Evolutionary conservation across 2,888 invertebrate genomes (phyloP).

Genomic region (Poecilobothrus nobilitatus): DNA sequence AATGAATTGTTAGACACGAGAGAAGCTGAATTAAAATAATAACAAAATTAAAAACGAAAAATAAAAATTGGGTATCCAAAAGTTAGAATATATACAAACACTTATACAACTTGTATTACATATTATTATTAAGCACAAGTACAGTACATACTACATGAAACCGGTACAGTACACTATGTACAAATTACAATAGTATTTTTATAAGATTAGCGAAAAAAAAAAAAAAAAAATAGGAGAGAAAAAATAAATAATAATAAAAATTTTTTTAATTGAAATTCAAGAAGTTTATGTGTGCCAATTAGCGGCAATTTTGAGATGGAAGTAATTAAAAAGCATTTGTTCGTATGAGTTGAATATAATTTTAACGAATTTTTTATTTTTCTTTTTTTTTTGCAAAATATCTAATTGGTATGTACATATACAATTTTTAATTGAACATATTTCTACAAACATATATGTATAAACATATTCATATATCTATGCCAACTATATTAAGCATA

Average conservation of each 20-base stretch:
- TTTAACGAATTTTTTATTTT: neutral
- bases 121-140: too few relatives aligned
- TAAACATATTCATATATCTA: neutral
- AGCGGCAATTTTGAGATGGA: slow-evolving; percentile 26
- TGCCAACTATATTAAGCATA: too few relatives aligned
- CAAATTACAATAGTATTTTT: slow-evolving; percentile 12
- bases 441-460: too few relatives aligned
- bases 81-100: slow-evolving; percentile 10
- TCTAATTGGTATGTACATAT: neutral
- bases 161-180: neutral
- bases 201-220: slow-evolving; percentile 10
- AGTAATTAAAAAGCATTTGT: slow-evolving; percentile 27
- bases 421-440: neutral
- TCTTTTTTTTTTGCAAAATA: neutral
- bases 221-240: slow-evolving; percentile 2
- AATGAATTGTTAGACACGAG: slow-evolving; percentile 1
- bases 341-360: slow-evolving; percentile 1
- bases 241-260: neutral
- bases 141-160: too few relatives aligned
- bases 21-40: neutral
- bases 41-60: neutral
- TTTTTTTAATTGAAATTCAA: slow-evolving; percentile 26
- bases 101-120: slow-evolving; percentile 13
- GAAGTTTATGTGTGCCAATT: slow-evolving; percentile 28
- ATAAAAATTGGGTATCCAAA: neutral